phyloP scores from a whole-genome alignment of 2,888 invertebrate species.

The Drosophila putrida region DNA sequence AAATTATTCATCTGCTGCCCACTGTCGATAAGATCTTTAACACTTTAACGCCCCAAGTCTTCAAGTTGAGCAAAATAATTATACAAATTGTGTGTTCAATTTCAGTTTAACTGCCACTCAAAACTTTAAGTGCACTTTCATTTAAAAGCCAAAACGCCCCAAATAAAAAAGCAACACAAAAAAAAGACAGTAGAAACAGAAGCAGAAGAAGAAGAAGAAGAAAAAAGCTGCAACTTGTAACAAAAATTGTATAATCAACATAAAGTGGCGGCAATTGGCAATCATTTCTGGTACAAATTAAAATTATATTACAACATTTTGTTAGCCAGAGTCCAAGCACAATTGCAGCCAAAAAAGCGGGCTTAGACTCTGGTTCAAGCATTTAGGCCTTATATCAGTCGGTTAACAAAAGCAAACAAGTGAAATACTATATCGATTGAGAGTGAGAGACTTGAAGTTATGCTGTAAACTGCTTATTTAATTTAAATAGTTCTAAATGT shows the following conservation, averaged over 20 bases:
- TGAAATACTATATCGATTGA: constrained; percentile 3
- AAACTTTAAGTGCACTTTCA: constrained; percentile 61
- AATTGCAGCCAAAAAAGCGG: constrained; percentile 27
- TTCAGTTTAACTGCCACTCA: constrained; percentile 40
- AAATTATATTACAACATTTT: constrained; percentile 76
- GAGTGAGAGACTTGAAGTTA: not conserved
- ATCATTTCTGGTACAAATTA: constrained; percentile 77
- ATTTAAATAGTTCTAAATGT: no score
- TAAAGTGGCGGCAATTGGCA: constrained; percentile 69
- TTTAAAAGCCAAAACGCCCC: constrained; percentile 45
- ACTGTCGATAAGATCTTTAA: constrained; percentile 4
- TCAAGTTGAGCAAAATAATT: constrained; percentile 44
- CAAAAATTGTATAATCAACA: constrained; percentile 70
- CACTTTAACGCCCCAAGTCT: constrained; percentile 12
- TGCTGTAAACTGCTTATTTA: not conserved
- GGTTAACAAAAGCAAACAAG: constrained; percentile 39
- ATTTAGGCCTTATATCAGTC: constrained; percentile 41
- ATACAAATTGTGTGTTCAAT: constrained; percentile 62
- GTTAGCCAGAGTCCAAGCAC: constrained; percentile 54
- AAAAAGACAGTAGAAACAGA: not conserved
- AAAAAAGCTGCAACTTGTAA: constrained; percentile 10
- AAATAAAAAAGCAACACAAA: constrained; percentile 1
- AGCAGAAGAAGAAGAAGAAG: constrained; percentile 2
- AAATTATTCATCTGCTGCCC: not conserved
- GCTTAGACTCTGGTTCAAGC: constrained; percentile 29